A percentile compares a stretch with the other conserved stretches of the same genome.
Conservation (phyloP, 2,888 invertebrate genomes). For the Troides helena region DNA sequence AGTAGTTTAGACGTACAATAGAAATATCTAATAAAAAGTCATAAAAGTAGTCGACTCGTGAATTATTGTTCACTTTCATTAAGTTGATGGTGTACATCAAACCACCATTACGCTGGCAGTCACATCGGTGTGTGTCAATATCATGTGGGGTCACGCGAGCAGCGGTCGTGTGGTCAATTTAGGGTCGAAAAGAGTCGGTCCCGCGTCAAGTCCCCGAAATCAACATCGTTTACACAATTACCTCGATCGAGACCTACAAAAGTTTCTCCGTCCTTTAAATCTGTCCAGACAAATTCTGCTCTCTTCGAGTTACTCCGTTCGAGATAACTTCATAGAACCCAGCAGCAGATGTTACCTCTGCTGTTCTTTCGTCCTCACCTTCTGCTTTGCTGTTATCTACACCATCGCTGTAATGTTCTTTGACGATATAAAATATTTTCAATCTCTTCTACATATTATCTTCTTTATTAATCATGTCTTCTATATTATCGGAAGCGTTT, state of each 20-base stretch:
- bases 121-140: no score
- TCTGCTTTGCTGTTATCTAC: not conserved
- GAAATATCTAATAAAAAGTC: no score
- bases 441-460: not conserved
- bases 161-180: no score
- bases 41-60: no score
- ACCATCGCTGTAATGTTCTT: not conserved
- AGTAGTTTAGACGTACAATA: no score
- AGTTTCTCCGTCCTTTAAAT: slow-evolving; percentile 15
- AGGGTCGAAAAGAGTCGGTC: no score
- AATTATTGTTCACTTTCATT: no score
- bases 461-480: not conserved
- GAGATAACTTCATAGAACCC: slow-evolving; percentile 13
- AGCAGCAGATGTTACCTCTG: not conserved
- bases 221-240: slow-evolving; percentile 10
- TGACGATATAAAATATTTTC: not conserved
- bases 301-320: slow-evolving; percentile 13
- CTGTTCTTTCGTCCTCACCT: not conserved
- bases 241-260: slow-evolving; percentile 3
- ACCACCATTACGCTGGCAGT: no score
- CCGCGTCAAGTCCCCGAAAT: not conserved
- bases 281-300: not conserved
- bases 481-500: not conserved
- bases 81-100: no score
- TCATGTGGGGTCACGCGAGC: no score